Percentiles rank a stretch among this genome's conserved stretches.
These are phyloP conservation scores for Phocoena sinus DNA, from an alignment of 2,113 vertebrate species.

Conservation along the genomic window DNA sequence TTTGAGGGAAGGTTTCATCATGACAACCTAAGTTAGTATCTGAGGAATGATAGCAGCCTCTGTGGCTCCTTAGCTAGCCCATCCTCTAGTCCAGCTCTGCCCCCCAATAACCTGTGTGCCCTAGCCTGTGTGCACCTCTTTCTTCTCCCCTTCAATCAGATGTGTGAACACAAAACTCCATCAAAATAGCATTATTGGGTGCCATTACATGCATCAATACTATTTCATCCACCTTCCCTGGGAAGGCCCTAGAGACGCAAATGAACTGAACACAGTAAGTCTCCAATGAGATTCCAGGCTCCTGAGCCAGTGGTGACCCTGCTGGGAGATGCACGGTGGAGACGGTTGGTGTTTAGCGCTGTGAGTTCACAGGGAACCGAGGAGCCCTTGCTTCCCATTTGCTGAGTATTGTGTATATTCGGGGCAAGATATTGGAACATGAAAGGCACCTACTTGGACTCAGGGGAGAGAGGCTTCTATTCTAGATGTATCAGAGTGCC, in stretches of 20 bases:
- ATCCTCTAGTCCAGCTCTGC: not conserved
- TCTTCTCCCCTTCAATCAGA: not conserved
- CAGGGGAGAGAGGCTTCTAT: not conserved
- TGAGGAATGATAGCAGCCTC: not conserved
- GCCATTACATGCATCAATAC: rapidly evolving
- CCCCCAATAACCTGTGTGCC: not conserved
- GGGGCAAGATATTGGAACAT: not conserved
- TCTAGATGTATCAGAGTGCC: not conserved
- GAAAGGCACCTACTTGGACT: not conserved
- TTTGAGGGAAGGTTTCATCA: not conserved
- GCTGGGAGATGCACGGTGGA: rapidly evolving
- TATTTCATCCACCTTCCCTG: not conserved
- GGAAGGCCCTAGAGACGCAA: not conserved
- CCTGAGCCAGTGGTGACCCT: no score
- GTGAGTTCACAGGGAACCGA: not conserved
- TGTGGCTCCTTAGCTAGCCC: not conserved
- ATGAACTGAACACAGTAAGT: not conserved
- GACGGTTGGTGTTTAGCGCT: rapidly evolving
- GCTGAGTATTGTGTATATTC: not conserved
- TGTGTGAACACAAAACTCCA: not conserved
- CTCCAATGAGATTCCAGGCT: not conserved
- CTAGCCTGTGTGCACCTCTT: not conserved
- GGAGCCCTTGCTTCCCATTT: not conserved
- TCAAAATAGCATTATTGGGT: not conserved
- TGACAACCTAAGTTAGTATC: not conserved